Evolutionary conservation across 2,888 invertebrate species (phyloP), one percentile per base, ranked within the genome.

Genomic region (Drosophila helvetica): DNA sequence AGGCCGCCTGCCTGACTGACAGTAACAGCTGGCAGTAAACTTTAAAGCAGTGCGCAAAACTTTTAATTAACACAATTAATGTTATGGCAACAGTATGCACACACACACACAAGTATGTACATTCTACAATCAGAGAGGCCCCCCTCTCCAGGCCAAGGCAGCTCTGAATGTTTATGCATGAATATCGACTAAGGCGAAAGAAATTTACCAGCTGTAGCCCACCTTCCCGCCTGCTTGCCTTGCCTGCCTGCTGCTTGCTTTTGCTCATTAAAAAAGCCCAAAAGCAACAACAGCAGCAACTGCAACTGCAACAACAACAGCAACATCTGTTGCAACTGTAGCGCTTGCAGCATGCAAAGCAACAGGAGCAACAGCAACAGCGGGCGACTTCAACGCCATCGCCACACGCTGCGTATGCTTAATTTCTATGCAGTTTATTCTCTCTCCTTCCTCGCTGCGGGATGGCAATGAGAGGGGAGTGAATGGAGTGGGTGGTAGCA

Each of bases 41-140:
- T 89, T 89, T 81, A 89, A 89, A 79, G 78, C 83, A 38, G 38
- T 56, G 75, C 65, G 74, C 57, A 68, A 85, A 89, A 89, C 72
- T 86, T 89, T 86, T 86, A 86, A 86, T 86, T 86, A 86, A 88
- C 85, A 86, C 89, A 86, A 89, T 86, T 88, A 89, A 86, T 89
- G 83, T 82, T 86, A 85, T 78, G 86, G 80, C 83, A 79, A 78
- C 73, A 67, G 46, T 18, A 43, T 3, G 25, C 43, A 19, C 25
- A 43, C 22, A 45, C 27, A 50, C 33, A 54, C 48, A 43, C 45
- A 53, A 3, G 10, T 1, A 15, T 33, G 38, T 15, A 38, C 38
- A 38, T 38, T 15, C 2, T 38, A 15, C 38, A 43, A 59, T 51
- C 3, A 30, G 10, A 48, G 38, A 8, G 12, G 27, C 7, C 27